Base-by-base conservation (phyloP, 2,888 invertebrate species). In the Rotaria sp. region DNA sequence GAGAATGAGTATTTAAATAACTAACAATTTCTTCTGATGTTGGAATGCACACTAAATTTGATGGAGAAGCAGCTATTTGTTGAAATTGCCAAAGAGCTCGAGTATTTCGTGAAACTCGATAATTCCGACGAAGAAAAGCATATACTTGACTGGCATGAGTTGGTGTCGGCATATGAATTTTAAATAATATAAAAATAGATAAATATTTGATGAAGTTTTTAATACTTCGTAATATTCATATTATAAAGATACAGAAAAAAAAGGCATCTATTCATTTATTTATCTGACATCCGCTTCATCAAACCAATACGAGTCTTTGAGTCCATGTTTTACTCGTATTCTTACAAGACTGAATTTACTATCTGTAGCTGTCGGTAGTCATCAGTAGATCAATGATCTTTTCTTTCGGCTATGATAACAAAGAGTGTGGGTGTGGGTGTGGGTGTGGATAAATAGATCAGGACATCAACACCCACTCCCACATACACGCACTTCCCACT, bases 1-100 rank as follows among this genome's bases (percentile, higher is more conserved):
- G 45, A n/a, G 2, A 18, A 35, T 35, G 18, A 15, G 4, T 35
- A 35, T 18, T 18, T 30, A 26, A 8, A 35, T 30, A 67, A 80
- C 80, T 8, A 45, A 80, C 80, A 15, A 80, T 80, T 80, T 80
- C 80, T 45, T 80, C 80, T 45, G 45, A 26, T 26, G 80, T 45
- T 45, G 45, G 80, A 26, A 80, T n/a, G 24, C 45, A 26, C 26
- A 80, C n/a, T 45, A 3, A n/a, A n/a, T 45, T 45, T 7, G 26
- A 45, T 45, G 80, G 21, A 7, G 67, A 67, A 5, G 15, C 21
- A 45, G 80, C 80, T 13, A 80, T 80, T 26, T 80, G 80, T 80
- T 80, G 80, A 80, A 80, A 80, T 45, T 80, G 80, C 80, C 80
- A 80, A 21, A 80, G 10, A 45, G 80, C 80, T n/a, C 80, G 80